Percentiles rank a stretch among this genome's conserved stretches.
phyloP scores from a whole-genome alignment of 2,113 vertebrate species.

The Leucosticte australis region DNA sequence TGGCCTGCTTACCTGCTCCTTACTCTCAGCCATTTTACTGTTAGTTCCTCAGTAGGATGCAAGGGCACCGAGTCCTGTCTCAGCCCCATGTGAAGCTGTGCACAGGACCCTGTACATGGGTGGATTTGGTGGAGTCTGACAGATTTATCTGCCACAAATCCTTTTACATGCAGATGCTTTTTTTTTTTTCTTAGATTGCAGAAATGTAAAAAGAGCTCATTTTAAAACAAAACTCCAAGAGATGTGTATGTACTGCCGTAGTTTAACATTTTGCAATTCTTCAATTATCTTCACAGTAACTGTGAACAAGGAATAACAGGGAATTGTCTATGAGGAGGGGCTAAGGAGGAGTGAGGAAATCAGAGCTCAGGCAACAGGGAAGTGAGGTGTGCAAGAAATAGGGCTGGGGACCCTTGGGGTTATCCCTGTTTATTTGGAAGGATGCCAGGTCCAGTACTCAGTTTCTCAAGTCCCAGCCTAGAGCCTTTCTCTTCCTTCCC shows the following conservation, averaged over 20 bases:
- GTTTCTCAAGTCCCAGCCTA: background rate
- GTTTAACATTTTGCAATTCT: background rate
- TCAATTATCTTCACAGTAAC: background rate
- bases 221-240: background rate
- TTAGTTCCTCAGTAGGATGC: background rate
- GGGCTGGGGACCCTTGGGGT: background rate
- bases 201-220: background rate
- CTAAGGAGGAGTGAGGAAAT: background rate
- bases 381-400: background rate
- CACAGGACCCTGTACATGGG: accelerated
- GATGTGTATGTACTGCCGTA: background rate
- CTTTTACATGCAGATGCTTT: background rate
- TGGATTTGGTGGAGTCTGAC: background rate
- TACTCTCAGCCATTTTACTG: background rate
- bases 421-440: background rate
- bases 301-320: background rate
- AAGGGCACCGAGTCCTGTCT: background rate
- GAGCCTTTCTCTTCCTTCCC: background rate
- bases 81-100: background rate
- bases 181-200: background rate
- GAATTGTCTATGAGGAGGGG: background rate
- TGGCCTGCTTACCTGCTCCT: no score
- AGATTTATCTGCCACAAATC: background rate
- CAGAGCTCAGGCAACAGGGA: background rate
- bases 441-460: background rate